A percentile compares a stretch with the other conserved stretches of the same genome.
Evolutionary conservation across 1,140 invertebrate species (phyloP).

Genomic region (Megalopta genalis): DNA sequence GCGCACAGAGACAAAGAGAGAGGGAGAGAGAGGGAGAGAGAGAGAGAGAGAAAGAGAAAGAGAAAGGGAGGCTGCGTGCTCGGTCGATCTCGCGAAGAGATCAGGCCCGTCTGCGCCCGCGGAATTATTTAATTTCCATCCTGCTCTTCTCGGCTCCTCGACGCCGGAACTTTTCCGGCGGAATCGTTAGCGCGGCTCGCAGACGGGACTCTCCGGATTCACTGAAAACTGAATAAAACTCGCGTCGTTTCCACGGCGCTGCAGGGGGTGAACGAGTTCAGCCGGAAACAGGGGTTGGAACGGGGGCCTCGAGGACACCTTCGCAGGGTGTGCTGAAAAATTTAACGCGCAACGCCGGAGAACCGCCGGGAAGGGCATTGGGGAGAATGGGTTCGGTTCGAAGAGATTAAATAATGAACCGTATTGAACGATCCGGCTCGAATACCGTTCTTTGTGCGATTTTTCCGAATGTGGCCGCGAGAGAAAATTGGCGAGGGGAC

Average conservation of each 20-base stretch:
- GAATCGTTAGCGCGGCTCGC: slow-evolving; percentile 63
- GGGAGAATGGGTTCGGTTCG: not conserved
- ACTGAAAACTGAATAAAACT: slow-evolving; percentile 68
- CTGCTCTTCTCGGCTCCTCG: slow-evolving; percentile 23
- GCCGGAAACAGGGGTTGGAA: slow-evolving; percentile 19
- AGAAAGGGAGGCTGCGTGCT: not conserved
- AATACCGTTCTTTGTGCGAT: not conserved
- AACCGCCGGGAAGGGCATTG: not conserved
- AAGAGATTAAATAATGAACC: not conserved
- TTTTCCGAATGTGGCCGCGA: too few relatives aligned
- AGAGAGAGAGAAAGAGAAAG: too few relatives aligned
- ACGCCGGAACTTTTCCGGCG: slow-evolving; percentile 53
- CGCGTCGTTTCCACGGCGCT: slow-evolving; percentile 45
- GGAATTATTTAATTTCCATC: slow-evolving; percentile 67
- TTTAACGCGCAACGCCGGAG: not conserved
- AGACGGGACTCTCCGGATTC: slow-evolving; percentile 54
- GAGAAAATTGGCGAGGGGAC: too few relatives aligned
- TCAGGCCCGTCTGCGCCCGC: slow-evolving; percentile 36
- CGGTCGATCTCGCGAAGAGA: slow-evolving; percentile 37
- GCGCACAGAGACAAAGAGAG: too few relatives aligned
- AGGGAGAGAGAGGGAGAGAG: too few relatives aligned
- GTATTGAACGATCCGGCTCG: not conserved
- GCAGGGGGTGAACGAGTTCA: slow-evolving; percentile 29
- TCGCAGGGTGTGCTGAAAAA: slow-evolving; percentile 36
- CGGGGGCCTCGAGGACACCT: slow-evolving; percentile 28